Conservation (phyloP, 2,113 vertebrate genomes). For the Carettochelys insculpta region DNA sequence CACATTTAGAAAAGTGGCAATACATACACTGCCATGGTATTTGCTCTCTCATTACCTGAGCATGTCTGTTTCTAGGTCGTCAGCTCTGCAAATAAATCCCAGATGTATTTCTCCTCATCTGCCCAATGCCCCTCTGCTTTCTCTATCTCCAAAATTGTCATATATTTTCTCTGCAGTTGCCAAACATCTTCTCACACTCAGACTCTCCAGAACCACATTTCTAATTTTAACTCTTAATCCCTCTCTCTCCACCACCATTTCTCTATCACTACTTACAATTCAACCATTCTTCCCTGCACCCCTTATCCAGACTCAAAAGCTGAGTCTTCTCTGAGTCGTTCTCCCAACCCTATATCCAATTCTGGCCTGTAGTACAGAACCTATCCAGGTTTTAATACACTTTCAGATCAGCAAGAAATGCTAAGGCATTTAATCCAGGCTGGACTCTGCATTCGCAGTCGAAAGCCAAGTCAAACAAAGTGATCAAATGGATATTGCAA, state of each 20-base stretch:
- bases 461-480: background rate
- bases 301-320: background rate
- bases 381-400: background rate
- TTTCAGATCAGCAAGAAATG: background rate
- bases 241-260: background rate
- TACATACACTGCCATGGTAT: background rate
- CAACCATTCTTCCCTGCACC: background rate
- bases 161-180: background rate
- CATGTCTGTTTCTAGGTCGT: background rate
- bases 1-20: background rate
- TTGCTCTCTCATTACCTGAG: background rate
- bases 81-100: background rate
- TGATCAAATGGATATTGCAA: background rate
- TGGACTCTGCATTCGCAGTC: background rate
- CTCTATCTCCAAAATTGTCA: background rate
- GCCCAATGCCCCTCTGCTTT: background rate
- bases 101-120: background rate
- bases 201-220: background rate
- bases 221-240: background rate
- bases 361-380: background rate
- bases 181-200: background rate
- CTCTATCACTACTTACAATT: background rate
- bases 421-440: background rate
- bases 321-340: background rate
- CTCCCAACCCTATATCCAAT: background rate